phyloP scores from a whole-genome alignment of 2,888 invertebrate genomes.

The Candidula unifasciata region DNA sequence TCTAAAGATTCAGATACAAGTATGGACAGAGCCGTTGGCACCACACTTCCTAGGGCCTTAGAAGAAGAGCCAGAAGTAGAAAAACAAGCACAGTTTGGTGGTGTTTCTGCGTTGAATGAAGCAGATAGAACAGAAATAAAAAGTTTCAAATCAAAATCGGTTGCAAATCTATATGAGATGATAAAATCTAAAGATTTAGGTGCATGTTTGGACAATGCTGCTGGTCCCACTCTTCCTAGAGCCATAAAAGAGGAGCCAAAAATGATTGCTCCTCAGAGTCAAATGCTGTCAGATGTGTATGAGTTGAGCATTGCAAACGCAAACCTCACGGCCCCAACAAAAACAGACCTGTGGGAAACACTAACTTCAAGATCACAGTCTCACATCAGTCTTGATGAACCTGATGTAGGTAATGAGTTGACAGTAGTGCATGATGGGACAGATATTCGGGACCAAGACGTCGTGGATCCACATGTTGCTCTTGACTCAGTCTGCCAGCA shows the following conservation, averaged over 20 bases:
- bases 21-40: neutral
- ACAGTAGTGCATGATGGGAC: neutral
- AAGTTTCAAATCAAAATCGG: neutral
- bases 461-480: neutral
- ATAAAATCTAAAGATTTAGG: neutral
- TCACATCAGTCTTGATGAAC: neutral
- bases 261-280: neutral
- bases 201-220: neutral
- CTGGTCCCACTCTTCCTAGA: neutral
- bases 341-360: too few species aligned
- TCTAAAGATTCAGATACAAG: neutral
- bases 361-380: neutral
- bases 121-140: too few species aligned
- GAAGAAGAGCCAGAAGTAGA: conserved; percentile 36
- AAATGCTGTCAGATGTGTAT: neutral
- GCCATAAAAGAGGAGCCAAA: conserved; percentile 34
- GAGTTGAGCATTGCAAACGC: neutral
- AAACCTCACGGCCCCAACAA: too few species aligned
- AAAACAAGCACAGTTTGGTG: too few species aligned
- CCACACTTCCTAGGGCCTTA: neutral
- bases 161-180: too few species aligned
- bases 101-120: neutral
- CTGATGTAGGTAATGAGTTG: neutral
- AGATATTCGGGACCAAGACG: neutral
- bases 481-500: neutral